Percentiles rank a stretch among this genome's conserved stretches.
Conservation (phyloP, 2,888 invertebrate species). For the Nesidiocoris tenuis region DNA sequence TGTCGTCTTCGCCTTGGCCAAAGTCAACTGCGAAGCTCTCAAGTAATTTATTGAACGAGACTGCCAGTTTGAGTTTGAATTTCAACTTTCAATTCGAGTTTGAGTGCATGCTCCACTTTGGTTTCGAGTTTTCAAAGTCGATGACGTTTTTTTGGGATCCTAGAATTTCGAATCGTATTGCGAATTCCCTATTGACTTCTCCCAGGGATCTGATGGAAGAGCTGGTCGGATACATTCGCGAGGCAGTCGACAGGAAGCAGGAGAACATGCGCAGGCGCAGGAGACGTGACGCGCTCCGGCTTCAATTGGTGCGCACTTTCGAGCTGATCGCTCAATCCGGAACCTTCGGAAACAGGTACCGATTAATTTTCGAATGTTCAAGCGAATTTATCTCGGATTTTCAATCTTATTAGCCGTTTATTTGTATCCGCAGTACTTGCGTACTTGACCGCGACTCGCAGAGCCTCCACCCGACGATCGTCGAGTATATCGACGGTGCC, state of each 20-base stretch:
- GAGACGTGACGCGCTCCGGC: conserved; percentile 84
- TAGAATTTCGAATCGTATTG: too few relatives aligned
- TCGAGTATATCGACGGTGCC: conserved; percentile 94
- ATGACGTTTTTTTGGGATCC: too few relatives aligned
- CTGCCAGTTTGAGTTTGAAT: too few relatives aligned
- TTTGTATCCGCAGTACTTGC: conserved; percentile 60
- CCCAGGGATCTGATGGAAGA: conserved; percentile 94
- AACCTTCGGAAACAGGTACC: conserved; percentile 81
- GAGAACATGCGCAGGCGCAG: conserved; percentile 91
- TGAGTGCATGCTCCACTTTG: too few relatives aligned
- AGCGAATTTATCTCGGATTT: too few relatives aligned
- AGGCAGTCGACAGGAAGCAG: conserved; percentile 95
- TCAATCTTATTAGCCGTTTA: too few relatives aligned
- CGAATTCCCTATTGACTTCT: too few relatives aligned
- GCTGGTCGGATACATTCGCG: conserved; percentile 83
- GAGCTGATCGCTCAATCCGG: conserved; percentile 89
- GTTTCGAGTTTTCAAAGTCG: too few relatives aligned
- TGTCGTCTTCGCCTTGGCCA: conserved; percentile 89
- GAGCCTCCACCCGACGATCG: conserved; percentile 79
- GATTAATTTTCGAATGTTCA: too few relatives aligned
- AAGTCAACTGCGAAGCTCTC: conserved; percentile 90
- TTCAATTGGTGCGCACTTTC: conserved; percentile 87
- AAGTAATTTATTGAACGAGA: conserved; percentile 77
- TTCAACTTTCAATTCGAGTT: too few relatives aligned
- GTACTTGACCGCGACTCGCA: conserved; percentile 81